A percentile compares a stretch with the other conserved stretches of the same genome.
These are phyloP conservation scores for Leptosomus discolor DNA, from an alignment of 2,113 vertebrate genomes.

Conservation along the genomic window DNA sequence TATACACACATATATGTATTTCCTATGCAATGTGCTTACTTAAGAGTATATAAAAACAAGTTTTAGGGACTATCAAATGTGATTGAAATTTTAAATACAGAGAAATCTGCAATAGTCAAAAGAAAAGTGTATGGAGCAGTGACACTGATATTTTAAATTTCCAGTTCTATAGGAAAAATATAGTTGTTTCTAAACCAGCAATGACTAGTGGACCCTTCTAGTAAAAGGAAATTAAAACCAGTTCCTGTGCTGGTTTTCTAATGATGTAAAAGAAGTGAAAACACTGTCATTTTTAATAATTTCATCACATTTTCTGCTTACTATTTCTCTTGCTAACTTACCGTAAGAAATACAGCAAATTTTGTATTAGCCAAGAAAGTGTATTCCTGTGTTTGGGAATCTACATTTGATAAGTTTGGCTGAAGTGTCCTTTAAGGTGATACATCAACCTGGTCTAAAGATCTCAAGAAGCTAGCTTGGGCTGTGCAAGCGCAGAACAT, in stretches of 20 bases:
- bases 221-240: not conserved
- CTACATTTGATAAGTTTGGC: not conserved
- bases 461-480: not conserved
- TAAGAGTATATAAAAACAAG: not conserved
- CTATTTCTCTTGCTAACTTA: not conserved
- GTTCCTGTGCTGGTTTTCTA: not conserved
- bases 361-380: not conserved
- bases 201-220: not conserved
- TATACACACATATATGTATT: not conserved
- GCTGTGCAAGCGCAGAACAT: not conserved
- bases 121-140: not conserved
- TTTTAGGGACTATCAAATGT: not conserved
- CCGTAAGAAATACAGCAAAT: rapidly evolving
- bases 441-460: not conserved
- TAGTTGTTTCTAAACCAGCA: not conserved
- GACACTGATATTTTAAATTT: not conserved
- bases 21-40: not conserved
- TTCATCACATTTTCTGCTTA: not conserved
- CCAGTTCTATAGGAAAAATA: rapidly evolving
- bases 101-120: not conserved
- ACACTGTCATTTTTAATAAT: not conserved
- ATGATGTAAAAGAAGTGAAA: not conserved
- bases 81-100: not conserved
- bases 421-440: not conserved
- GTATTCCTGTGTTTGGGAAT: not conserved